Evolutionary conservation across 2,888 invertebrate genomes (phyloP).

Genomic region (Sarcophaga variegata): DNA sequence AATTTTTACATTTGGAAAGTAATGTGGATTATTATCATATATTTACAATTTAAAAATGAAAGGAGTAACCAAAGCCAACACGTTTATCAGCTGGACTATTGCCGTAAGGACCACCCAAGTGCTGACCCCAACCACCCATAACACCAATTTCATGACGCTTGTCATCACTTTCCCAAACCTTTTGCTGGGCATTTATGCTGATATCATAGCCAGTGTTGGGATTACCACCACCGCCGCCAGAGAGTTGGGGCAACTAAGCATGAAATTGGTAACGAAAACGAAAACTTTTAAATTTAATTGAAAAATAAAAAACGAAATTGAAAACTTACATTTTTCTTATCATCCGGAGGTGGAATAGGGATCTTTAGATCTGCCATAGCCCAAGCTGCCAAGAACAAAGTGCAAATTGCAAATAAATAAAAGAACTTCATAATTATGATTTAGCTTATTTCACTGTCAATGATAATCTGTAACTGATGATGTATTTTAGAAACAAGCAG

Average conservation of each 20-base stretch:
- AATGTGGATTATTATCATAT: no score
- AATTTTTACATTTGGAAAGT: no score
- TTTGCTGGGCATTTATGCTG: constrained; percentile 72
- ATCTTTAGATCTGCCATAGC: constrained; percentile 68
- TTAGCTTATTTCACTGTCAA: not conserved
- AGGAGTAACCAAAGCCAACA: constrained; percentile 60
- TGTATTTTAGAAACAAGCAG: not conserved
- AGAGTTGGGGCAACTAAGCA: constrained; percentile 32
- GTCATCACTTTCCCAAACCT: constrained; percentile 77
- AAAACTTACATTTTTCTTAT: not conserved
- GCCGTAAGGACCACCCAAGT: constrained; percentile 78
- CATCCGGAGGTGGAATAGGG: constrained; percentile 66
- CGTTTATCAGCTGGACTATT: constrained; percentile 74
- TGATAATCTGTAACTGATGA: not conserved
- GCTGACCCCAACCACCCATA: constrained; percentile 76
- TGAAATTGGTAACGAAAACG: no score
- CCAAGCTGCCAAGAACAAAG: not conserved
- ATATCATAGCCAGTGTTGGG: constrained; percentile 73
- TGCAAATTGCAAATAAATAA: not conserved
- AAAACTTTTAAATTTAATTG: no score
- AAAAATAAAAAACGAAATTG: not conserved
- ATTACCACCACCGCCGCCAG: constrained; percentile 71
- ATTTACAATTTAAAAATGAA: not conserved
- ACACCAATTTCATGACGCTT: constrained; percentile 75
- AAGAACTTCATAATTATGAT: not conserved